Evolutionary conservation across 2,888 invertebrate species (phyloP).

Genomic region (Xestia c-nigrum): DNA sequence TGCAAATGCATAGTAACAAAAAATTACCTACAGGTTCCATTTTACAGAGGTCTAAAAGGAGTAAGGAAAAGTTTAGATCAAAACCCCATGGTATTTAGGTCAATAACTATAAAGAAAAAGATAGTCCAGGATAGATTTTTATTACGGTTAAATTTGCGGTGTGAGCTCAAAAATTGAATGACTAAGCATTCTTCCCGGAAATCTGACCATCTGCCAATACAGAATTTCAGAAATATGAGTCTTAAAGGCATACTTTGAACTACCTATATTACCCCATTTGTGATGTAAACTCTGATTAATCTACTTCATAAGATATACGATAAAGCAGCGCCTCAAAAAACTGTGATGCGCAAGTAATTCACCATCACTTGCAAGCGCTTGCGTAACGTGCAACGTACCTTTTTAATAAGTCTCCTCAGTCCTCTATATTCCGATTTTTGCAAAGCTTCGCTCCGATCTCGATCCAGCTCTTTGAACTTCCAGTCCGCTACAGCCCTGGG

Average conservation of each 20-base stretch:
- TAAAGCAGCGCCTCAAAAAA: neutral
- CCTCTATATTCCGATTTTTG: conserved; percentile 96
- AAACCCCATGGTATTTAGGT: neutral
- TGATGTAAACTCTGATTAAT: neutral
- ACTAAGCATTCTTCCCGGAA: conserved; percentile 30
- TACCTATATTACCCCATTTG: neutral
- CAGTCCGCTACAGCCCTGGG: conserved; percentile 94
- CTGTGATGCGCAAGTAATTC: neutral
- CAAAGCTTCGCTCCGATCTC: conserved; percentile 94
- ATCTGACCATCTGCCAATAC: conserved; percentile 5
- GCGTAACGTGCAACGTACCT: conserved; percentile 82
- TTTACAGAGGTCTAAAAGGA: neutral
- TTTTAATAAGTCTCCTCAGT: conserved; percentile 95
- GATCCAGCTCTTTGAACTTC: conserved; percentile 97
- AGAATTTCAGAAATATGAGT: neutral
- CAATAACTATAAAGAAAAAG: neutral
- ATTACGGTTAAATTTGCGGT: conserved; percentile 10
- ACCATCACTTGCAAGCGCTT: neutral
- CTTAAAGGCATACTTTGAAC: conserved; percentile 16
- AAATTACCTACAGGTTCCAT: neutral
- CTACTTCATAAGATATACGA: neutral
- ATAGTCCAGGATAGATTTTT: neutral
- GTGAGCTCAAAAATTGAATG: conserved; percentile 7
- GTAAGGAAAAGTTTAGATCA: neutral
- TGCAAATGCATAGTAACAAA: neutral